A percentile compares a stretch with the other conserved stretches of the same genome.
Evolutionary conservation across 2,888 invertebrate species (phyloP).

Genomic region (Ichneumon xanthorius): DNA sequence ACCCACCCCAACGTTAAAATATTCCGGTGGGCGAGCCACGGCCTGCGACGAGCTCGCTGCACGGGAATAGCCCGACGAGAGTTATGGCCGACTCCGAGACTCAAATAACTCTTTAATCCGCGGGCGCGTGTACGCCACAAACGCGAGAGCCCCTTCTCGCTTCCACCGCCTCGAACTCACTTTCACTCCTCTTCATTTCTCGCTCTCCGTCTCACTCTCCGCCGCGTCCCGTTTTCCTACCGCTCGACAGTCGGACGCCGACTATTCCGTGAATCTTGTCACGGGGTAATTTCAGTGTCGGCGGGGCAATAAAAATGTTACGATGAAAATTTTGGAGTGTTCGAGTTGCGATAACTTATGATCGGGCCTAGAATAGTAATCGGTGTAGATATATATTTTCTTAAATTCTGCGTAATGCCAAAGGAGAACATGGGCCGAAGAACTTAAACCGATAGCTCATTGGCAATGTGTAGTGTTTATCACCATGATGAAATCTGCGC

Average conservation of each 20-base stretch:
- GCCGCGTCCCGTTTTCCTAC: slow-evolving; percentile 44
- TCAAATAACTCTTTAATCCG: slow-evolving; percentile 85
- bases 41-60: slow-evolving; percentile 70
- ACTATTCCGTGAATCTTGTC: slow-evolving; percentile 63
- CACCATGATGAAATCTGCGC: too few species aligned
- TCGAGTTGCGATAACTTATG: not conserved
- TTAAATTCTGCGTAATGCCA: not conserved
- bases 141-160: slow-evolving; percentile 65
- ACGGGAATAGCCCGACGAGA: slow-evolving; percentile 83
- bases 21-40: slow-evolving; percentile 82
- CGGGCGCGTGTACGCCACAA: slow-evolving; percentile 81
- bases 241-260: slow-evolving; percentile 33
- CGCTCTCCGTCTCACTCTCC: slow-evolving; percentile 1
- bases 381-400: too few species aligned
- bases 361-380: not conserved
- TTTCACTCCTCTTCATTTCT: slow-evolving; percentile 49
- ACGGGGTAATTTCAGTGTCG: slow-evolving; percentile 34
- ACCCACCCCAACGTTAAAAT: slow-evolving; percentile 84
- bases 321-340: not conserved
- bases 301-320: slow-evolving; percentile 4
- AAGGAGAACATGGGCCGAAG: too few species aligned
- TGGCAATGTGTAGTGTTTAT: too few species aligned
- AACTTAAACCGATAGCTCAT: too few species aligned
- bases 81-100: slow-evolving; percentile 84
- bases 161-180: slow-evolving; percentile 67